A percentile compares a stretch with the other conserved stretches of the same genome.
These are phyloP conservation scores for Eudemis profundana DNA, from an alignment of 2,888 invertebrate species.

Conservation along the genomic window DNA sequence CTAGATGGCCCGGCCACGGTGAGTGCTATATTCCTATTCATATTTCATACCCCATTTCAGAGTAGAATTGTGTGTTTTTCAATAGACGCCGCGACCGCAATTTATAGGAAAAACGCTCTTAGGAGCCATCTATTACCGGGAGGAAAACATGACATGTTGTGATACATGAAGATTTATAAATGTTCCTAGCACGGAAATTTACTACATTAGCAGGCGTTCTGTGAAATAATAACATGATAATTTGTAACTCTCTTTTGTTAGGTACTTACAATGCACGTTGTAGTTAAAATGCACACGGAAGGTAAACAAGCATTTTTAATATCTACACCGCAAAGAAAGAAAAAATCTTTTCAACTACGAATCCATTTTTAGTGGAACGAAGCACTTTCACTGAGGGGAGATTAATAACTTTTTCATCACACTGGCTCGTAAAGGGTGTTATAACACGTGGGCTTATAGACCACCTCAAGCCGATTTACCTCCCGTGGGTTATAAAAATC, in stretches of 20 bases:
- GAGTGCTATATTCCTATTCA: conserved; percentile 64
- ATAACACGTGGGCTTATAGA: too few relatives aligned
- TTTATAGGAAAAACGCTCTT: conserved; percentile 49
- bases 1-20: conserved; percentile 64
- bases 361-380: conserved; percentile 23
- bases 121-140: conserved; percentile 64
- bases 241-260: not conserved
- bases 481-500: too few relatives aligned
- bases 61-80: conserved; percentile 65
- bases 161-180: conserved; percentile 21
- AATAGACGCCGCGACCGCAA: conserved; percentile 53
- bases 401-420: conserved; percentile 24
- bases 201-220: not conserved
- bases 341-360: conserved; percentile 23
- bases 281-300: not conserved
- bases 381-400: conserved; percentile 13
- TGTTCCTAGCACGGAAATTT: not conserved
- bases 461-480: too few relatives aligned
- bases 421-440: too few relatives aligned
- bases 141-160: conserved; percentile 60
- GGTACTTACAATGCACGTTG: not conserved
- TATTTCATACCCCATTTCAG: conserved; percentile 74
- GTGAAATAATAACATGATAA: too few relatives aligned
- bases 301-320: conserved; percentile 25
- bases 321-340: conserved; percentile 18